A percentile compares a stretch with the other conserved stretches of the same genome.
phyloP scores from a whole-genome alignment of 2,113 vertebrate genomes.

The Chloroceryle aenea region DNA sequence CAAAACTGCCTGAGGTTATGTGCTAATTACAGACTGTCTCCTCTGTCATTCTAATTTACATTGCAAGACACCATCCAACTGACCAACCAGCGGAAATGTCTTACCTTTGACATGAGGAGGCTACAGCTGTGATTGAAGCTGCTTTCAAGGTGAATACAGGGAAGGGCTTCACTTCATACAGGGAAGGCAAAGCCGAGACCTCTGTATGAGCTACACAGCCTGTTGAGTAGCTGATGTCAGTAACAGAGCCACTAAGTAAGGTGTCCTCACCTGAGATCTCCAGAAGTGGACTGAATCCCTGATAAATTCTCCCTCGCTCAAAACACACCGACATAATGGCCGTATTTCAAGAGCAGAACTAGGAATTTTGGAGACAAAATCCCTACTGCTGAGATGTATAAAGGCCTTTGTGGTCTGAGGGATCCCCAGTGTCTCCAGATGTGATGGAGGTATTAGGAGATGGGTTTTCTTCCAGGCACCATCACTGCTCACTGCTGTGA shows the following conservation, averaged over 20 bases:
- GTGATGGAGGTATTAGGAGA: neutral
- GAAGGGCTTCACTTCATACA: neutral
- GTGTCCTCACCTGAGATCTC: neutral
- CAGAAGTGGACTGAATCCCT: neutral
- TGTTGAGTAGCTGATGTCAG: neutral
- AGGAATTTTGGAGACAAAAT: neutral
- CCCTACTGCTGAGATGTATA: neutral
- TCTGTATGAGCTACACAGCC: neutral
- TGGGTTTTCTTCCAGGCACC: neutral
- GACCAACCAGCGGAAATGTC: neutral
- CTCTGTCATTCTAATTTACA: neutral
- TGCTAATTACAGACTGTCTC: neutral
- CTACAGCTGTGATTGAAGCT: neutral
- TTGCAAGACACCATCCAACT: neutral
- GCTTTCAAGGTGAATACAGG: neutral
- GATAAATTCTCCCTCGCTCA: neutral
- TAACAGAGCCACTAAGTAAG: rapidly evolving
- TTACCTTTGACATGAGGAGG: neutral
- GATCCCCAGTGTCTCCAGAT: neutral
- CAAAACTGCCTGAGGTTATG: neutral
- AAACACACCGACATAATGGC: neutral
- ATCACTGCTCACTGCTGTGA: neutral
- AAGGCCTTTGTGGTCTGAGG: neutral
- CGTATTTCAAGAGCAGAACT: neutral
- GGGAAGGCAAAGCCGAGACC: neutral